Evolutionary conservation across 2,797 vertebrate genomes (phyloP), one percentile per base, ranked within the genome.

Genomic region (Stomatorhinus walkeri): DNA sequence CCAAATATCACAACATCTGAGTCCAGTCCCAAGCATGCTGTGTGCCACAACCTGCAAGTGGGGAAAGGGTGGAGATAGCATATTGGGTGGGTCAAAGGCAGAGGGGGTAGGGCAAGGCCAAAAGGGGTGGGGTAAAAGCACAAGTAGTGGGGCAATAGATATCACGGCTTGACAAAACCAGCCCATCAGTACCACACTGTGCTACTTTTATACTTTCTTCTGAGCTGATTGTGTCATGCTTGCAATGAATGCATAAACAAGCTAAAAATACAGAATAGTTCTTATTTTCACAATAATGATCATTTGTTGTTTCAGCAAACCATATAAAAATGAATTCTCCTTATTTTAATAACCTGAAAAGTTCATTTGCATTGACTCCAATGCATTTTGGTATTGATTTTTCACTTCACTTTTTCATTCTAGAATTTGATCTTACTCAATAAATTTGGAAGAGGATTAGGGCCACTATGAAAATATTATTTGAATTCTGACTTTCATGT

Each of bases 1-100:
- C 98, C 98, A 87, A 98, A 99, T 89, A 99, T 96, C 79, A 99
- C 96, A 9, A 98, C 96, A 43, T 99, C 97, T 68, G 93, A 90
- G 87, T 98, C 97, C 64, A 93, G 96, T 24, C 98, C 98, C 43
- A 95, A 95, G 72, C 96, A 97, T 22, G 98, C 97, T 0, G 97
- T 96, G 90, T 99, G 98, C 95, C 97, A 97, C 90, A 98, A 95
- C 92, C 98, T 99, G 91, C 89, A 89, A 90, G 87, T 87, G 8
- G 6, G 0, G 0, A 48, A 24, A 19, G 72, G 22, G 24, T 48
- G 72, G 36, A 56, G 19, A 85, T 12, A 9, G 24, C 10, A 64
- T 24, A 64, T 28, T 51, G 9, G 48, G 24, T 36, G 4, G 24
- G 56, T 2, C 19, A 61, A 61, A 61, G n/a, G 61, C 24, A 24